Evolutionary conservation across 2,888 invertebrate genomes (phyloP).

Genomic region (Pristionchus japonicus): DNA sequence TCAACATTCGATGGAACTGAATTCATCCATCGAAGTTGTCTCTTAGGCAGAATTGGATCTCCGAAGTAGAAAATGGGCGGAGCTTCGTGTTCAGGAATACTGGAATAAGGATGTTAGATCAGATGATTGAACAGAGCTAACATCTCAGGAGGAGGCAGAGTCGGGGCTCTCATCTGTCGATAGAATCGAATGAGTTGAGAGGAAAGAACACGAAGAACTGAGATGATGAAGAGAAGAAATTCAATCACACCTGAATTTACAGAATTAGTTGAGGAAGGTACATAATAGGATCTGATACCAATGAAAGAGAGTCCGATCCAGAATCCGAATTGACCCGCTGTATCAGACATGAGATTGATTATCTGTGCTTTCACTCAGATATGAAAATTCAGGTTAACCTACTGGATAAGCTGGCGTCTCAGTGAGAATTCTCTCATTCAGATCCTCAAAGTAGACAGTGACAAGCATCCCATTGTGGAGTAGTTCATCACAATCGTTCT

Average conservation of each 20-base stretch:
- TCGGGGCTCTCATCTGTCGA: slow-evolving; percentile 12
- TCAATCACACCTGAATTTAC: slow-evolving; percentile 6
- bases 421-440: slow-evolving; percentile 25
- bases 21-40: slow-evolving; percentile 14
- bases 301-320: slow-evolving; percentile 40
- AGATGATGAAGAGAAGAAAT: slow-evolving; percentile 22
- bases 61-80: slow-evolving; percentile 38
- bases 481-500: slow-evolving; percentile 43
- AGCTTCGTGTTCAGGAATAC: slow-evolving; percentile 12
- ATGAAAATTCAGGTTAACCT: neutral
- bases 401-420: slow-evolving; percentile 40
- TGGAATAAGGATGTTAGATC: neutral
- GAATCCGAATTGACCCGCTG: slow-evolving; percentile 44
- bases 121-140: neutral
- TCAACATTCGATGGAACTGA: slow-evolving; percentile 1
- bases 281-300: neutral
- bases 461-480: neutral
- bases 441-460: slow-evolving; percentile 10
- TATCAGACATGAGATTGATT: slow-evolving; percentile 44
- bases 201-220: neutral
- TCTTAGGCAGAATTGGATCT: slow-evolving; percentile 9
- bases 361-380: neutral
- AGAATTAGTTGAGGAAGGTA: neutral
- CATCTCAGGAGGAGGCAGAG: slow-evolving; percentile 11
- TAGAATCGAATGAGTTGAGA: neutral